Conservation (phyloP, 2,113 vertebrate genomes). For the Boleophthalmus pectinirostris region DNA sequence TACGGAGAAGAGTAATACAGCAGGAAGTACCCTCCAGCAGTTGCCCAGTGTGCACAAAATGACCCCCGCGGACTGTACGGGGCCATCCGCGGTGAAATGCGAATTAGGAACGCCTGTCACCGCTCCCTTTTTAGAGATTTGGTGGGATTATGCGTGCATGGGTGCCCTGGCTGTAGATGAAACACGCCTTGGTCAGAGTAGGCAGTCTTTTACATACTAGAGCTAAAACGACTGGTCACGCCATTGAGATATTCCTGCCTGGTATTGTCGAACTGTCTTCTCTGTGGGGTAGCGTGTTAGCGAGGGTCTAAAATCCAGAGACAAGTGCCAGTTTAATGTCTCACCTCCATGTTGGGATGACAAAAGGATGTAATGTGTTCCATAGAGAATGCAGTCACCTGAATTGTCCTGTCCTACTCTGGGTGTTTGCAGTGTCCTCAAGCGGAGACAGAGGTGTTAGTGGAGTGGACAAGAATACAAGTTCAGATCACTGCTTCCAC, state of each 20-base stretch:
- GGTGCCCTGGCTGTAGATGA: slow-evolving; percentile 68
- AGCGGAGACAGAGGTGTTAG: slow-evolving; percentile 40
- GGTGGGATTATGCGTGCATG: slow-evolving; percentile 70
- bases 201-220: slow-evolving; percentile 44
- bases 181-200: slow-evolving; percentile 57
- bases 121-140: slow-evolving; percentile 52
- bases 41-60: slow-evolving; percentile 32
- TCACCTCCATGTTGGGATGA: neutral
- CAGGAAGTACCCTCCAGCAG: slow-evolving; percentile 53
- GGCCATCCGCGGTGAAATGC: slow-evolving; percentile 45
- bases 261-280: slow-evolving; percentile 27
- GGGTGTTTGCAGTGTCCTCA: slow-evolving; percentile 38
- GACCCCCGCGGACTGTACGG: slow-evolving; percentile 24
- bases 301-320: slow-evolving; percentile 4
- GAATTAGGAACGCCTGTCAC: slow-evolving; percentile 62
- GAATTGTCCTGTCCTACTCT: slow-evolving; percentile 31
- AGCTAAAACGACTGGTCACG: slow-evolving; percentile 27
- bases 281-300: slow-evolving; percentile 15
- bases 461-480: slow-evolving; percentile 28
- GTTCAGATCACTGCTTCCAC: slow-evolving; percentile 25
- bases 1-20: slow-evolving; percentile 23
- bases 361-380: slow-evolving; percentile 3
- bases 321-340: neutral
- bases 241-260: slow-evolving; percentile 30
- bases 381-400: neutral